Evolutionary conservation across 2,113 vertebrate genomes (phyloP).

Genomic region (Pedionomus torquatus): DNA sequence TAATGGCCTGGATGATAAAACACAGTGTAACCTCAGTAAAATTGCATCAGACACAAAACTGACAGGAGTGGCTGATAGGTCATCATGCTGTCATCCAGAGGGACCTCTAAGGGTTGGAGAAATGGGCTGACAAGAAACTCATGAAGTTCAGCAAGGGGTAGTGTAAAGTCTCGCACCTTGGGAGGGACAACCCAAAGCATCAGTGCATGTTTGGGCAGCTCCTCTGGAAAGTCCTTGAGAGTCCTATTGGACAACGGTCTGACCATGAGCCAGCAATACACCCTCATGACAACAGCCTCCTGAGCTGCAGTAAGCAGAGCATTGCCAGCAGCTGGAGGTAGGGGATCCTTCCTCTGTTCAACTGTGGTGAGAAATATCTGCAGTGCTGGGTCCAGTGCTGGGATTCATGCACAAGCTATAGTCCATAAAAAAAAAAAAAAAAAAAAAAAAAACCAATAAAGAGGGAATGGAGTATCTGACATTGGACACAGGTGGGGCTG

Average conservation of each 20-base stretch:
- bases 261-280: neutral
- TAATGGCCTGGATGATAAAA: neutral
- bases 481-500: neutral
- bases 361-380: neutral
- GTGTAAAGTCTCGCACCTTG: neutral
- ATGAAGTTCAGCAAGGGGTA: neutral
- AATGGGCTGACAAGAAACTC: neutral
- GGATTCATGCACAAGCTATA: neutral
- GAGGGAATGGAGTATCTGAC: neutral
- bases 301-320: neutral
- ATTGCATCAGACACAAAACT: neutral
- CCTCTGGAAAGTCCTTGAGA: neutral
- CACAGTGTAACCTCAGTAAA: neutral
- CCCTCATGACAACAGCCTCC: neutral
- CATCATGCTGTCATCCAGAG: neutral
- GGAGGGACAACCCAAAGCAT: neutral
- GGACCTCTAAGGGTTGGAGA: neutral
- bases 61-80: neutral
- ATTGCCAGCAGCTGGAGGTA: neutral
- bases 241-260: neutral
- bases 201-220: neutral
- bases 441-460: neutral
- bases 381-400: neutral
- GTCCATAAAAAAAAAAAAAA: neutral
- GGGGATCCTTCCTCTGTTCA: neutral